Percentiles rank a stretch among this genome's conserved stretches.
These are phyloP conservation scores for Nasonia longicornis DNA, from an alignment of 1,140 invertebrate genomes.

Conservation along the genomic window DNA sequence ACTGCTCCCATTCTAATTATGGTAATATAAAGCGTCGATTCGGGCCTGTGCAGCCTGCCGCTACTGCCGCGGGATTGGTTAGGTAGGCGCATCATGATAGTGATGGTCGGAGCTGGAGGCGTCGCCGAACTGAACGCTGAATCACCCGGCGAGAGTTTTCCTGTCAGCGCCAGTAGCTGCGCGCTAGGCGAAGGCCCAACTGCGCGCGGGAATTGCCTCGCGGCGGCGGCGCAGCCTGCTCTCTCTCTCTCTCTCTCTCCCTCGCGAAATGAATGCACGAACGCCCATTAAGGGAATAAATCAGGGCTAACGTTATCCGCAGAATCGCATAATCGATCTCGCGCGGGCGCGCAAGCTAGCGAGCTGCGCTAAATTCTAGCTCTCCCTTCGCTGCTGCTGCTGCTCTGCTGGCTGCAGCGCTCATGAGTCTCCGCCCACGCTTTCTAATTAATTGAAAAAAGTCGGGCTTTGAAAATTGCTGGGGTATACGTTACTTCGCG, in stretches of 20 bases:
- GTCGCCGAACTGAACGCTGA: slow-evolving; percentile 69
- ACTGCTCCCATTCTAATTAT: slow-evolving; percentile 41
- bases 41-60: slow-evolving; percentile 48
- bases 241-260: slow-evolving; percentile 40
- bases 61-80: slow-evolving; percentile 54
- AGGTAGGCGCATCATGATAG: slow-evolving; percentile 63
- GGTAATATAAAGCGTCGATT: slow-evolving; percentile 50
- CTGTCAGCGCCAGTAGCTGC: slow-evolving; percentile 65
- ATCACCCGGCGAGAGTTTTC: slow-evolving; percentile 70
- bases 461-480: background rate
- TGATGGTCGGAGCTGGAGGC: slow-evolving; percentile 63
- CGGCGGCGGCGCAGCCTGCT: slow-evolving; percentile 29
- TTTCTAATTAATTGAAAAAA: slow-evolving; percentile 35
- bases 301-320: slow-evolving; percentile 68
- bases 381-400: background rate
- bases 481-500: too few species aligned
- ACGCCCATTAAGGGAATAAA: slow-evolving; percentile 71
- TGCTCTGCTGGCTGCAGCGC: background rate
- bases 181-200: slow-evolving; percentile 56
- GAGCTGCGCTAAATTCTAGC: slow-evolving; percentile 2
- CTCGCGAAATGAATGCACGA: slow-evolving; percentile 68
- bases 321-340: slow-evolving; percentile 66
- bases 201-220: slow-evolving; percentile 61
- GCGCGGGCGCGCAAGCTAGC: background rate
- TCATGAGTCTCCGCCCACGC: background rate